Conservation (phyloP, 2,888 invertebrate species). For the Sinodicranocentrus sp. region DNA sequence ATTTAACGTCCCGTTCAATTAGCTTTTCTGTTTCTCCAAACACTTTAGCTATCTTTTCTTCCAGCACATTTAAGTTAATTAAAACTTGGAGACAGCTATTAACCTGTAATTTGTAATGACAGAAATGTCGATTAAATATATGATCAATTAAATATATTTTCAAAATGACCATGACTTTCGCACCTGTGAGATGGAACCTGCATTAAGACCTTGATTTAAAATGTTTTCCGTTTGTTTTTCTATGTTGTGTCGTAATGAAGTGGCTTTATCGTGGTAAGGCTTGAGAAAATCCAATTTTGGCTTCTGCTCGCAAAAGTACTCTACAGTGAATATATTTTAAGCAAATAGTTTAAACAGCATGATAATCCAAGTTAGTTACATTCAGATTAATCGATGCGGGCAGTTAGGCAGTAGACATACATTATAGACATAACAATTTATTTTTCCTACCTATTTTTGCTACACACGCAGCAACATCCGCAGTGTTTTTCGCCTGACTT, state of each 20-base stretch:
- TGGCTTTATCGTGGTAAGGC: slow-evolving; percentile 79
- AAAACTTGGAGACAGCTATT: slow-evolving; percentile 84
- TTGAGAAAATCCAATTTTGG: slow-evolving; percentile 69
- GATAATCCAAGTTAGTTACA: too few relatives aligned
- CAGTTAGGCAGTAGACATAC: too few relatives aligned
- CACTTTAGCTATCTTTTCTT: slow-evolving; percentile 80
- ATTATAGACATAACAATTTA: too few relatives aligned
- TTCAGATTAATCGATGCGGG: too few relatives aligned
- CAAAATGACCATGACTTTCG: not conserved
- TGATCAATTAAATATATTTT: not conserved
- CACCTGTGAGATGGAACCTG: slow-evolving; percentile 85
- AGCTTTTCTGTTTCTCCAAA: slow-evolving; percentile 79
- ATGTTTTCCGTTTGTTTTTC: slow-evolving; percentile 89
- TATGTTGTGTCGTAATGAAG: slow-evolving; percentile 86
- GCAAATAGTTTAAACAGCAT: not conserved
- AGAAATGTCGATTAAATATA: slow-evolving; percentile 27
- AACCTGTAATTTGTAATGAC: too few relatives aligned
- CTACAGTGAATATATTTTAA: too few relatives aligned
- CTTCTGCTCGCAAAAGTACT: slow-evolving; percentile 65
- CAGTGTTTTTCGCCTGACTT: slow-evolving; percentile 66
- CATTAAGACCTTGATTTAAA: slow-evolving; percentile 88
- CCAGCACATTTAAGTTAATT: slow-evolving; percentile 81
- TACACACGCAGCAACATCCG: slow-evolving; percentile 72
- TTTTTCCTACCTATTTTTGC: slow-evolving; percentile 72
- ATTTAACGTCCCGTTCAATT: slow-evolving; percentile 79